These are phyloP conservation scores for Vimba vimba DNA, from an alignment of 2,113 vertebrate genomes.

Conservation along the genomic window DNA sequence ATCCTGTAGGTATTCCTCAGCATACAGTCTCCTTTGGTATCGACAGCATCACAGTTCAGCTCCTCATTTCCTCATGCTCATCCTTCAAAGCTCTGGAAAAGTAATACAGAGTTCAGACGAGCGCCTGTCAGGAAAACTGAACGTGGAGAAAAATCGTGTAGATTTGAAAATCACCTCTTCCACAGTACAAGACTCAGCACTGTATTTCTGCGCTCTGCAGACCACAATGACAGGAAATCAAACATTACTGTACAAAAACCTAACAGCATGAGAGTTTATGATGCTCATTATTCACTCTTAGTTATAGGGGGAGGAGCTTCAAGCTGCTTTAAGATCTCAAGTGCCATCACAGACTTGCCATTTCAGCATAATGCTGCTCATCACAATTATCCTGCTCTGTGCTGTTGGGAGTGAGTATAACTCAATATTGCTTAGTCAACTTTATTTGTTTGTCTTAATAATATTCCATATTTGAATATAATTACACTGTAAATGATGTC, in stretches of 20 bases:
- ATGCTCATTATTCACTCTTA: neutral
- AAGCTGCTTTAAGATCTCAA: neutral
- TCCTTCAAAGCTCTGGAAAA: neutral
- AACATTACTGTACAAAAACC: constrained; percentile 33
- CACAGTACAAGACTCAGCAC: constrained; percentile 6
- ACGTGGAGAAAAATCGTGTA: neutral
- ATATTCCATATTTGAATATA: neutral
- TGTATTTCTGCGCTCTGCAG: constrained; percentile 46
- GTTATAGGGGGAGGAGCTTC: neutral
- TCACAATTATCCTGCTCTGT: neutral
- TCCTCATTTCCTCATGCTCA: constrained; percentile 31
- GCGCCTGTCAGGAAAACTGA: constrained; percentile 10
- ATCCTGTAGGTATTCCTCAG: constrained; percentile 8
- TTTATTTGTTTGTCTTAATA: neutral
- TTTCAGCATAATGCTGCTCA: neutral
- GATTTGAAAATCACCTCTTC: constrained; percentile 9
- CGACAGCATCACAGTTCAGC: constrained; percentile 9
- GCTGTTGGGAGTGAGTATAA: constrained; percentile 9
- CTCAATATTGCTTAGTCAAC: neutral
- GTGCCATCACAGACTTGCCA: neutral
- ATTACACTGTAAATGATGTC: neutral
- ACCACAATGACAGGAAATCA: constrained; percentile 43
- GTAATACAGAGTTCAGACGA: neutral
- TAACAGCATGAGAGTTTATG: neutral
- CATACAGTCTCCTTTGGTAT: constrained; percentile 39